phyloP scores from a whole-genome alignment of 2,888 invertebrate genomes.

The Macropis europaea region DNA sequence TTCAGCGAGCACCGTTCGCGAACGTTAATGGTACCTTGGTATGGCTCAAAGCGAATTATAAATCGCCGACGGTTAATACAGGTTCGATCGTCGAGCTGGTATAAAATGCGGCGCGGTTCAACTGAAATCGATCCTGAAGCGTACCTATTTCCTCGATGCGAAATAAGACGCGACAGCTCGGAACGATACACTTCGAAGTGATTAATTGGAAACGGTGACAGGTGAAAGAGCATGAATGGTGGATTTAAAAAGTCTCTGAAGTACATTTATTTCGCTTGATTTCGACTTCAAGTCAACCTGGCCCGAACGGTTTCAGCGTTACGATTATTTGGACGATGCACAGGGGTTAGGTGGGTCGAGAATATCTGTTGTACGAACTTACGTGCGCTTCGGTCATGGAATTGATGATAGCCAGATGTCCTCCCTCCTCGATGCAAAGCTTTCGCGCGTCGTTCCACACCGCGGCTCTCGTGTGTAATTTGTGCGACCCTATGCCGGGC shows the following conservation, averaged over 20 bases:
- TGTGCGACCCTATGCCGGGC: slow-evolving; percentile 70
- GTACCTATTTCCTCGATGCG: slow-evolving; percentile 5
- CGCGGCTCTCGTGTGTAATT: slow-evolving; percentile 68
- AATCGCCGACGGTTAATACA: slow-evolving; percentile 35
- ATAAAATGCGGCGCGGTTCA: slow-evolving; percentile 4
- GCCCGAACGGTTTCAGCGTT: too few relatives aligned
- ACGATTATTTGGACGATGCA: too few relatives aligned
- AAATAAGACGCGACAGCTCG: too few relatives aligned
- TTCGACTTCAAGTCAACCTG: too few relatives aligned
- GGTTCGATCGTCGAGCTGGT: neutral
- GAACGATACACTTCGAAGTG: too few relatives aligned
- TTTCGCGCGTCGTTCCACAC: slow-evolving; percentile 73
- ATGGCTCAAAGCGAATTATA: slow-evolving; percentile 31
- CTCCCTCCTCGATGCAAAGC: slow-evolving; percentile 73
- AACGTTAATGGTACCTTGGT: slow-evolving; percentile 31
- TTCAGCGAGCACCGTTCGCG: slow-evolving; percentile 34
- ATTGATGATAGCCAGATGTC: slow-evolving; percentile 69
- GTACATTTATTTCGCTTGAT: too few relatives aligned
- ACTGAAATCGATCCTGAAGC: neutral
- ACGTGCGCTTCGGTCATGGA: slow-evolving; percentile 59
- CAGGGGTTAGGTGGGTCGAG: too few relatives aligned
- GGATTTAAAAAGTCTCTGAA: too few relatives aligned
- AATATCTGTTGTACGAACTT: slow-evolving; percentile 10
- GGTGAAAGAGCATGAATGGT: too few relatives aligned
- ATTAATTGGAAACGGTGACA: too few relatives aligned